Evolutionary conservation across 2,888 invertebrate genomes (phyloP).

Genomic region (Torymus tubicola): DNA sequence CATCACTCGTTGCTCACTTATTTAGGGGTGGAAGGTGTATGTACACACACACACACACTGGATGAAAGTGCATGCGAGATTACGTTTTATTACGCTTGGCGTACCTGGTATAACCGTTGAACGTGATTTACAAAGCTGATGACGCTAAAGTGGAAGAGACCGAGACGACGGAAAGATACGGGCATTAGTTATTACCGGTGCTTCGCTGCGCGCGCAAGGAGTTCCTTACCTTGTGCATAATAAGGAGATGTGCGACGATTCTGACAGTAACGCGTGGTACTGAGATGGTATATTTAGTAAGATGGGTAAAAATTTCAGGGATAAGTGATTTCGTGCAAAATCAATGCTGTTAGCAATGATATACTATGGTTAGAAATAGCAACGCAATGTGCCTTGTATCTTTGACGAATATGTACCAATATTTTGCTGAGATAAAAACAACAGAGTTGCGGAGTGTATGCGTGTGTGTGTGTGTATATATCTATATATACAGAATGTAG

Average conservation of each 20-base stretch:
- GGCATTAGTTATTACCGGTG: slow-evolving; percentile 47
- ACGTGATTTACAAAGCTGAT: slow-evolving; percentile 50
- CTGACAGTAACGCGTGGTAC: background rate
- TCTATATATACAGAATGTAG: too few species aligned
- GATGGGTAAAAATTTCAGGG: slow-evolving; percentile 6
- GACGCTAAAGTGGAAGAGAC: background rate
- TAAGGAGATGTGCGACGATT: background rate
- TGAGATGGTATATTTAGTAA: background rate
- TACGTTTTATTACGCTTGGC: slow-evolving; percentile 33
- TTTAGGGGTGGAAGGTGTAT: background rate
- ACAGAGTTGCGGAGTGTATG: too few species aligned
- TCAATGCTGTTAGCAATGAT: too few species aligned
- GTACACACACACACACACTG: background rate
- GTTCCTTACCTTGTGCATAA: slow-evolving; percentile 1
- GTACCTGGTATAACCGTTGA: slow-evolving; percentile 33
- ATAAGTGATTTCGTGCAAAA: too few species aligned
- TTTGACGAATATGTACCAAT: too few species aligned
- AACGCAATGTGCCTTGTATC: too few species aligned
- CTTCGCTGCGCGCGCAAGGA: background rate
- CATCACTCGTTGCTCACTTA: slow-evolving; percentile 10
- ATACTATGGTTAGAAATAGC: too few species aligned
- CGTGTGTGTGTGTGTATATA: too few species aligned
- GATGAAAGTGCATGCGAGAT: slow-evolving; percentile 22
- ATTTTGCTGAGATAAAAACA: too few species aligned
- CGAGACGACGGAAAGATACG: slow-evolving; percentile 38